Base-by-base conservation (phyloP, 2,113 vertebrate species). In the Heterochromis multidens region DNA sequence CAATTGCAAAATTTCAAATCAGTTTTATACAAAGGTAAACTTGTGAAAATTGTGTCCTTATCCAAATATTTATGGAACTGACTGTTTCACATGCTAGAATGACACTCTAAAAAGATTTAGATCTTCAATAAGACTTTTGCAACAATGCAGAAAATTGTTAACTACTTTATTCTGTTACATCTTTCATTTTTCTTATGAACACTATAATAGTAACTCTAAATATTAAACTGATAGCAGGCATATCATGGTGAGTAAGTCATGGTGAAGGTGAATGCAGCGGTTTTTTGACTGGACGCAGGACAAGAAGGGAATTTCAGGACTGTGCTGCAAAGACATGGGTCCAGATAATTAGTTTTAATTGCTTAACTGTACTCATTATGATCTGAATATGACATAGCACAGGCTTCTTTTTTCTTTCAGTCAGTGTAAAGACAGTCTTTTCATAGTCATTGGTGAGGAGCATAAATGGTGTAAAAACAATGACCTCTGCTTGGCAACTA, bases 401-500 rank as follows among this genome's bases (percentile, higher is more conserved):
- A 4, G 76, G 21, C 19, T 54, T 25, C 77, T 62, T n/a, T 0
- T 79, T 83, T 17, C 21, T 2, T 23, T 13, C 80, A 40, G 59
- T 82, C 59, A 85, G 61, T 72, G 90, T 78, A 62, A 52, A 46
- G 86, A 78, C 85, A 62, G 31, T 87, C 82, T 80, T 67, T 86
- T 86, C 84, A 67, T 89, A 62, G 84, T 78, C 88, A 29, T 62
- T 19, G 80, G 56, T n/a, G 57, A 88, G 67, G 85, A 89, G 85
- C 78, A 56, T 19, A 33, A 86, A 78, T 57, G 33, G 88, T 79
- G 70, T 87, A 91, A 91, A 93, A 94, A 94, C 92, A 94, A 92
- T 95, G 94, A 93, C 91, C 92, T 90, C 86, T 90, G 90, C 90
- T 92, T 90, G 92, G 88, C 87, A 92, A 94, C 91, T 83, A 89